phyloP scores from a whole-genome alignment of 1,140 invertebrate species.

The Anadara kagoshimensis region DNA sequence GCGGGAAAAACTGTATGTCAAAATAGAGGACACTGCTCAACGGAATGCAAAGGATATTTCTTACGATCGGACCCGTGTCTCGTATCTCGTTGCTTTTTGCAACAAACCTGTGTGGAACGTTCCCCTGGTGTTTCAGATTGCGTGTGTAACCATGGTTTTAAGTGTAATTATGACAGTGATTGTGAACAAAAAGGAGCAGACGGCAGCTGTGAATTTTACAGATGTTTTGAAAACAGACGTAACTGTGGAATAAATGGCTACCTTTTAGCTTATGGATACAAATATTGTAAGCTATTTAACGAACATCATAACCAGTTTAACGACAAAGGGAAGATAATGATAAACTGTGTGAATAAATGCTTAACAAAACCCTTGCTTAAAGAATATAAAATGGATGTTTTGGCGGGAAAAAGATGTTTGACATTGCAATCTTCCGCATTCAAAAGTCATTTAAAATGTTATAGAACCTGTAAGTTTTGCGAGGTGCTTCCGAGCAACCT shows the following conservation, averaged over 20 bases:
- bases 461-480: neutral
- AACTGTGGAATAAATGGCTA: slow-evolving; percentile 1
- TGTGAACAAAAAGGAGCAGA: neutral
- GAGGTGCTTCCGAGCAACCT: neutral
- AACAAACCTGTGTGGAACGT: too few species aligned
- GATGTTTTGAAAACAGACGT: slow-evolving; percentile 2
- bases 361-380: neutral
- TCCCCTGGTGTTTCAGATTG: too few species aligned
- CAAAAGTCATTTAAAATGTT: neutral
- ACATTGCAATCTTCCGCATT: neutral
- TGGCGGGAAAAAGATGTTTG: neutral
- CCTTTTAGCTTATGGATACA: neutral
- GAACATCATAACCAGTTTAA: neutral
- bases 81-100: too few species aligned
- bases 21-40: too few species aligned
- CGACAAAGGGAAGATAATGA: neutral
- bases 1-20: too few species aligned
- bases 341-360: neutral
- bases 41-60: too few species aligned
- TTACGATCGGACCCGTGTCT: too few species aligned
- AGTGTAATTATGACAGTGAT: too few species aligned
- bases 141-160: too few species aligned
- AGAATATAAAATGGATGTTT: slow-evolving; percentile 1
- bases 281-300: neutral
- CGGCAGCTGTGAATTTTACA: slow-evolving; percentile 3